phyloP scores from a whole-genome alignment of 2,888 invertebrate species.

The Pseudococcus viburni region DNA sequence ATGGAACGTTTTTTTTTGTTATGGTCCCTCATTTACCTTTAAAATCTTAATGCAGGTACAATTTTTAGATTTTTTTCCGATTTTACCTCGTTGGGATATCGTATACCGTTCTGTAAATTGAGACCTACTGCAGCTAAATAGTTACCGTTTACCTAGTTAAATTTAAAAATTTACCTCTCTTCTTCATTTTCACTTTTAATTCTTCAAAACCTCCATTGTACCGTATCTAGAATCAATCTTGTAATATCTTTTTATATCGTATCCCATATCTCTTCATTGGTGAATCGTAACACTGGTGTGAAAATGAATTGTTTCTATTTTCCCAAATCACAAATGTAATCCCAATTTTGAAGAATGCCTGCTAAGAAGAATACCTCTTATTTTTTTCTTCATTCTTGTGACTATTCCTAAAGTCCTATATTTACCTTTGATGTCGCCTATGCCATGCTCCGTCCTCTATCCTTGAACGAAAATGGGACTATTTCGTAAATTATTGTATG shows the following conservation, averaged over 20 bases:
- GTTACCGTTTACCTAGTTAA: no score
- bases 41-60: no score
- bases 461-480: background rate
- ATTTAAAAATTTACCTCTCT: background rate
- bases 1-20: no score
- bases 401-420: background rate
- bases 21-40: no score
- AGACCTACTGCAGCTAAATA: no score
- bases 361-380: no score
- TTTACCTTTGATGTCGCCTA: background rate
- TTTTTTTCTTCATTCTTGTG: no score
- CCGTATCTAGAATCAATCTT: background rate
- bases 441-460: background rate
- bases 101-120: no score
- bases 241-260: background rate
- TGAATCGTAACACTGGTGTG: background rate
- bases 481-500: conserved; percentile 19
- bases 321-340: background rate
- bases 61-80: no score
- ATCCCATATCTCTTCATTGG: background rate
- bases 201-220: background rate
- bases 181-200: background rate
- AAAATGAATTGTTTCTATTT: conserved; percentile 4
- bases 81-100: no score
- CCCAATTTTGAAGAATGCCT: background rate